Evolutionary conservation across 2,888 invertebrate genomes (phyloP).

Genomic region (Drosophila silvestris): DNA sequence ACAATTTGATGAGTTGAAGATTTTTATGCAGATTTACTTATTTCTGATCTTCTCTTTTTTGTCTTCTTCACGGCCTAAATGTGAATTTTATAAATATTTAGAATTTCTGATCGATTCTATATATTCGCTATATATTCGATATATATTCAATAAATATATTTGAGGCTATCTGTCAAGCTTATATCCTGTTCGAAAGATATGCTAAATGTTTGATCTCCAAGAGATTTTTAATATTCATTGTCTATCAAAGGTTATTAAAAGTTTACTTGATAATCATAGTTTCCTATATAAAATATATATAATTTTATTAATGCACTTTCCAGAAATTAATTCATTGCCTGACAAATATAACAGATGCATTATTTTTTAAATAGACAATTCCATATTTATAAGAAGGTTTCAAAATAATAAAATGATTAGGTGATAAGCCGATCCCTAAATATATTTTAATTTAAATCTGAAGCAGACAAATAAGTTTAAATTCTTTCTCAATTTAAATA

Average conservation of each 20-base stretch:
- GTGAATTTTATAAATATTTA: neutral
- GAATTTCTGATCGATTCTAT: neutral
- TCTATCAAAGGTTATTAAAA: neutral
- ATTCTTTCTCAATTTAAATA: neutral
- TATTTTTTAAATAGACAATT: no score
- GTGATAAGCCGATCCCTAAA: neutral
- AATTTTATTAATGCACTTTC: neutral
- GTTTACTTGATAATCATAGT: neutral
- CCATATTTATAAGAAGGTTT: neutral
- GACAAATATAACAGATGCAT: no score
- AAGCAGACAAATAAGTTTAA: neutral
- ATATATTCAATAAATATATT: neutral
- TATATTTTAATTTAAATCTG: neutral
- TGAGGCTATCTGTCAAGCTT: neutral
- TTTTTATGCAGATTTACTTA: neutral
- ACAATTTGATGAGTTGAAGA: neutral
- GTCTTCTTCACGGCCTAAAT: neutral
- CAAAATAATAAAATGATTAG: neutral
- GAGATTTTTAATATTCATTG: neutral
- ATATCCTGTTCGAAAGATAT: neutral
- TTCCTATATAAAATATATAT: neutral
- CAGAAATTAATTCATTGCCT: neutral
- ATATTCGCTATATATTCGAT: neutral
- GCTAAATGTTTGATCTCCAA: neutral
- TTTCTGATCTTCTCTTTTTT: neutral